Conservation (phyloP, 2,888 invertebrate species). For the Aspidiotus rigidus region DNA sequence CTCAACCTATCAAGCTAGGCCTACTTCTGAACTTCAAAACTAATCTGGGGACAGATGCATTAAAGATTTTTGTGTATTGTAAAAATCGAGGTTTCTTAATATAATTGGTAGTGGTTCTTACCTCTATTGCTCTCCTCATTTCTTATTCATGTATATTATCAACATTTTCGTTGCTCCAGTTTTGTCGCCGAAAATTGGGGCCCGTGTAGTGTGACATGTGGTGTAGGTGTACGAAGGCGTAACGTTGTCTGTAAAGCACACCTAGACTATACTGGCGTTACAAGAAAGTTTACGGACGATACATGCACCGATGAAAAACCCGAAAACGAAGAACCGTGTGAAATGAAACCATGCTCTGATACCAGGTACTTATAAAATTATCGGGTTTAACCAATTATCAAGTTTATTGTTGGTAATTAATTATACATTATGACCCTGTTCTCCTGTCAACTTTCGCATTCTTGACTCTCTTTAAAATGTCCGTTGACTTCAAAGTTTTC, state of each 20-base stretch:
- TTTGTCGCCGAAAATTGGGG: constrained; percentile 91
- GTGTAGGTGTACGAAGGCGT: constrained; percentile 75
- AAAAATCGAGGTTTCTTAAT: too few relatives aligned
- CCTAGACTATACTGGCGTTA: constrained; percentile 79
- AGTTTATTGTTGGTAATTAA: background rate
- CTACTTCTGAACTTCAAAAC: too few relatives aligned
- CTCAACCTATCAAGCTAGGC: too few relatives aligned
- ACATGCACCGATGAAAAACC: constrained; percentile 83
- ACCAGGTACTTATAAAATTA: constrained; percentile 40
- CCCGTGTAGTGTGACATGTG: constrained; percentile 83
- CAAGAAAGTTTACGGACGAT: constrained; percentile 75
- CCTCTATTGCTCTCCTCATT: background rate
- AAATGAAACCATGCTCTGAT: constrained; percentile 60
- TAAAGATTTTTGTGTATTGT: too few relatives aligned
- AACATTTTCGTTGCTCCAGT: constrained; percentile 46
- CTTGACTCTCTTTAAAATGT: background rate
- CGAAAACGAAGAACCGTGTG: constrained; percentile 67
- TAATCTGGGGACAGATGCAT: too few relatives aligned
- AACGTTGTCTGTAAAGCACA: constrained; percentile 91
- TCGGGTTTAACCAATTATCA: background rate
- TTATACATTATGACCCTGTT: background rate
- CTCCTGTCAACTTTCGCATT: background rate
- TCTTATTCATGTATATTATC: background rate
- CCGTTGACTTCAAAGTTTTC: too few relatives aligned
- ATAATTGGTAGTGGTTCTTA: too few relatives aligned